phyloP scores from a whole-genome alignment of 92 coral and sea anemone species.

The Nematostella vectensis region DNA sequence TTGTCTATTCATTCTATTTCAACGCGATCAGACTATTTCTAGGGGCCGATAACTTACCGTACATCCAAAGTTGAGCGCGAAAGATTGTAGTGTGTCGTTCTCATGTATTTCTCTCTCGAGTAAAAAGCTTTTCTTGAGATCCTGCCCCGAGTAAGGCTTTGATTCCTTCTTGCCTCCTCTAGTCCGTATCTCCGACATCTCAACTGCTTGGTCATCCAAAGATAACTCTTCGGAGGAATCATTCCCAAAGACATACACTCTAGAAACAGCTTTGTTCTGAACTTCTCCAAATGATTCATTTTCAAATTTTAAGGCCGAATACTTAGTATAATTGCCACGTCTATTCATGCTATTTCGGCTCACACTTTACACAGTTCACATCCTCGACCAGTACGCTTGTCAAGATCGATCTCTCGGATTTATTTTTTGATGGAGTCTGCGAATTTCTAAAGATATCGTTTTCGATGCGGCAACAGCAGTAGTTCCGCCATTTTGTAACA shows the following conservation, averaged over 20 bases:
- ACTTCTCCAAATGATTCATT: conserved; percentile 40
- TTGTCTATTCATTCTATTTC: no score
- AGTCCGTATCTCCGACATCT: conserved; percentile 84
- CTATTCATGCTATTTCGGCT: conserved; percentile 20
- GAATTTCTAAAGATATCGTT: conserved; percentile 6
- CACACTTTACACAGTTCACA: not conserved
- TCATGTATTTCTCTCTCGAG: conserved; percentile 71
- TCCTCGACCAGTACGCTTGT: not conserved
- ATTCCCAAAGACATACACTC: conserved; percentile 89
- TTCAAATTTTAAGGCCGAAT: conserved; percentile 24
- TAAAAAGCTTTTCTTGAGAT: conserved; percentile 57
- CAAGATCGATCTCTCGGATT: not conserved
- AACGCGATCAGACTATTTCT: no score
- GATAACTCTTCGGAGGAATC: conserved; percentile 56
- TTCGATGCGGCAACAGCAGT: conserved; percentile 6
- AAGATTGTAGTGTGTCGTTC: conserved; percentile 71
- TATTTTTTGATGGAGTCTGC: not conserved
- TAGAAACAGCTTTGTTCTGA: conserved; percentile 64
- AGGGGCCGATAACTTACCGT: conserved; percentile 88
- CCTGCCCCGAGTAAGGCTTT: conserved; percentile 24
- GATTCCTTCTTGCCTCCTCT: conserved; percentile 47
- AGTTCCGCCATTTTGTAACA: conserved; percentile 41
- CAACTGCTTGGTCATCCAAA: conserved; percentile 56
- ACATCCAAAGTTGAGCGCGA: conserved; percentile 92
- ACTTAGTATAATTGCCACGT: conserved; percentile 24